phyloP scores from a whole-genome alignment of 2,888 invertebrate genomes.

The Meganola albula region DNA sequence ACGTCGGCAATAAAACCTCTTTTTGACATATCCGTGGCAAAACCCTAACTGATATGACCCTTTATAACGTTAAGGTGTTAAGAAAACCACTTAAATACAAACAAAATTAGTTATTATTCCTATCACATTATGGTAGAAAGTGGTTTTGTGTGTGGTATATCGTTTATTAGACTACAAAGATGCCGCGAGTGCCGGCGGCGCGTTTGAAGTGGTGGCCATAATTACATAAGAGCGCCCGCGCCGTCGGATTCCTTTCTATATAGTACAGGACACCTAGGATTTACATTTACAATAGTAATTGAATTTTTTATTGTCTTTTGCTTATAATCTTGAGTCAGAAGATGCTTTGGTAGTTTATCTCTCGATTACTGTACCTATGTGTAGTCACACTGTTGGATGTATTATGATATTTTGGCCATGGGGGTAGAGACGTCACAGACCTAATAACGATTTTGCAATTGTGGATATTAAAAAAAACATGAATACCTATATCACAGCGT shows the following conservation, averaged over 20 bases:
- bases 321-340: too few relatives aligned
- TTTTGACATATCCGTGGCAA: constrained; percentile 79
- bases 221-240: constrained; percentile 61
- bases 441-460: too few relatives aligned
- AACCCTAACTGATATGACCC: constrained; percentile 75
- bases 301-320: constrained; percentile 21
- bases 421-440: too few relatives aligned
- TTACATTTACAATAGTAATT: constrained; percentile 37
- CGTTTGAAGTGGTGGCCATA: constrained; percentile 68
- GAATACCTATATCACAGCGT: too few relatives aligned
- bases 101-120: constrained; percentile 21
- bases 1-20: constrained; percentile 72
- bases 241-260: constrained; percentile 29
- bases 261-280: constrained; percentile 46
- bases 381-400: too few relatives aligned
- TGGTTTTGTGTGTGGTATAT: constrained; percentile 21
- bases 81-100: constrained; percentile 38
- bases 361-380: too few relatives aligned
- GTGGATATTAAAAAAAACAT: too few relatives aligned
- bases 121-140: constrained; percentile 11
- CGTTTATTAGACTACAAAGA: constrained; percentile 74
- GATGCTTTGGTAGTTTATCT: too few relatives aligned
- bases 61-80: constrained; percentile 72
- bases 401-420: too few relatives aligned
- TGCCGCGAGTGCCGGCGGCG: constrained; percentile 60